These are phyloP conservation scores for Cercocebus atys DNA, from an alignment of 2,113 vertebrate genomes.

Conservation along the genomic window DNA sequence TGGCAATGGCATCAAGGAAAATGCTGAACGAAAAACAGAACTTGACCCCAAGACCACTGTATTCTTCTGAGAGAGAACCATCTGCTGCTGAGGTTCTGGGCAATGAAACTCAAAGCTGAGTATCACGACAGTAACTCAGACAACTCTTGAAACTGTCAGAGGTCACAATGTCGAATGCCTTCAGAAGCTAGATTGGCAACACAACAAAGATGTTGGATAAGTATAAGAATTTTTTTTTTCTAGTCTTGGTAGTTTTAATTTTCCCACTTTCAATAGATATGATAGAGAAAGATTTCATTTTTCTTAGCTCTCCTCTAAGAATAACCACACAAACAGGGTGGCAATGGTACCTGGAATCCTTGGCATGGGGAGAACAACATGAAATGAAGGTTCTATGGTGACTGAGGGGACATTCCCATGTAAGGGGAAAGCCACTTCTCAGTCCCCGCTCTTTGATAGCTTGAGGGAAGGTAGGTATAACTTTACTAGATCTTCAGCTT, in stretches of 20 bases:
- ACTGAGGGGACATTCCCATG: not conserved
- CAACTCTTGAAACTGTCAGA: not conserved
- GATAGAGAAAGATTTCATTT: not conserved
- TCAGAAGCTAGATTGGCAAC: not conserved
- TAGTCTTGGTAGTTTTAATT: not conserved
- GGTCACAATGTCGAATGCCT: not conserved
- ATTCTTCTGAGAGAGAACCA: not conserved
- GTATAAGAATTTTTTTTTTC: not conserved
- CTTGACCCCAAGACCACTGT: not conserved
- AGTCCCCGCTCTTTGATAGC: not conserved
- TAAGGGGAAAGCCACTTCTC: too few species aligned
- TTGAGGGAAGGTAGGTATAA: not conserved
- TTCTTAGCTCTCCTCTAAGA: not conserved
- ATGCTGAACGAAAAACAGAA: not conserved
- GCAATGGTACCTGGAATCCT: fast-evolving
- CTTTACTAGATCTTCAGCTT: not conserved
- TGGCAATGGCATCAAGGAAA: not conserved
- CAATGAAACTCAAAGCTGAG: not conserved
- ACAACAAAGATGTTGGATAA: not conserved
- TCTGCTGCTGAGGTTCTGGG: not conserved
- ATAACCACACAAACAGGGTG: too few species aligned
- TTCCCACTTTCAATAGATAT: not conserved
- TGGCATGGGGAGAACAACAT: fast-evolving
- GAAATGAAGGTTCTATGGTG: not conserved
- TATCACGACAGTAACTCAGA: not conserved